These are phyloP conservation scores for Piezodorus guildinii DNA, from an alignment of 1,140 invertebrate species.

Conservation along the genomic window DNA sequence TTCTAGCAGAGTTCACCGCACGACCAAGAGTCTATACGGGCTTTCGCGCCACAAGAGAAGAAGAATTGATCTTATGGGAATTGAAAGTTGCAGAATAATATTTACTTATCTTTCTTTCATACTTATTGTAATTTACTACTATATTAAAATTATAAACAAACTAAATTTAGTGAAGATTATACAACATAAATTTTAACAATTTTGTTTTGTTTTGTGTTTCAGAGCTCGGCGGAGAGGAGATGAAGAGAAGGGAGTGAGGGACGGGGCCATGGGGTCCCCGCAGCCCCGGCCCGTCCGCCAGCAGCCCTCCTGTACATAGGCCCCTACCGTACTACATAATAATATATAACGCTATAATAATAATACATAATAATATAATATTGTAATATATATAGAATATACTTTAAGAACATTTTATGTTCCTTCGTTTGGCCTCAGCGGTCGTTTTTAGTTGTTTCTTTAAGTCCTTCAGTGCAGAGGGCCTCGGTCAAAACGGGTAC, in stretches of 20 bases:
- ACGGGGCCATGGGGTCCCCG: conserved; percentile 3
- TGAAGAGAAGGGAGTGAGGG: conserved; percentile 2
- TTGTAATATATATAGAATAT: not conserved
- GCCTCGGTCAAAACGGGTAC: conserved; percentile 27
- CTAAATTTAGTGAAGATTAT: too few relatives aligned
- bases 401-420: conserved; percentile 6
- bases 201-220: not conserved
- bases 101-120: too few relatives aligned
- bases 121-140: too few relatives aligned
- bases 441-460: conserved; percentile 22
- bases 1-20: too few relatives aligned
- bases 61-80: too few relatives aligned
- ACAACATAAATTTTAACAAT: too few relatives aligned
- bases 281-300: conserved; percentile 1
- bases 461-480: conserved; percentile 25
- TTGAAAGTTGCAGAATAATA: too few relatives aligned
- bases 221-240: not conserved
- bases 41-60: too few relatives aligned
- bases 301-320: conserved; percentile 1
- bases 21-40: too few relatives aligned
- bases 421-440: conserved; percentile 2
- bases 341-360: not conserved
- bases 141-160: too few relatives aligned
- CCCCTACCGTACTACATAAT: not conserved
- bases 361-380: conserved; percentile 5